phyloP scores from a whole-genome alignment of 2,113 vertebrate genomes.

The Corvus cornix region DNA sequence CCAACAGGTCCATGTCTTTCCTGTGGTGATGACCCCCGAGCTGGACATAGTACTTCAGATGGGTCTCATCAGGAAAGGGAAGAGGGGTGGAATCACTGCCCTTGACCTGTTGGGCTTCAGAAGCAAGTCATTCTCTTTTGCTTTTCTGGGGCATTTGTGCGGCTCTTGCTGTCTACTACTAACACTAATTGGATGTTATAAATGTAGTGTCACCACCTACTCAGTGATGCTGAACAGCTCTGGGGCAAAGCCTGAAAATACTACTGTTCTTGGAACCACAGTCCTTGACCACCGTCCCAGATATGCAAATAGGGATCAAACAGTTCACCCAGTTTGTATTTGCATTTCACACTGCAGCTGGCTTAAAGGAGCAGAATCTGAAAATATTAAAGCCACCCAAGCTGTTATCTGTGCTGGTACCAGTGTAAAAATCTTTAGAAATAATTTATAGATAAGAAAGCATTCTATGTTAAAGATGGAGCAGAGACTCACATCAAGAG shows the following conservation, averaged over 20 bases:
- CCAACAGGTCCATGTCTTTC: background rate
- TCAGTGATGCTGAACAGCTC: background rate
- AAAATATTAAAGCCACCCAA: background rate
- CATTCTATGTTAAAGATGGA: background rate
- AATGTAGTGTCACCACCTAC: background rate
- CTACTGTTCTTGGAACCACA: background rate
- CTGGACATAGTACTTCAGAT: background rate
- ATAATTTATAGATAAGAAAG: background rate
- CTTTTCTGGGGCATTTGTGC: background rate
- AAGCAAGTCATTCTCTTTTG: background rate
- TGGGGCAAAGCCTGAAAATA: background rate
- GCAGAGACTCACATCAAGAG: fast-evolving
- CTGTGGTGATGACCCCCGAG: background rate
- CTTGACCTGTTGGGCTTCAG: background rate
- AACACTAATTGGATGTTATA: background rate
- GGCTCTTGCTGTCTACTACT: background rate
- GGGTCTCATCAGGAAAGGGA: background rate
- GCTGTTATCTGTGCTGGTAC: background rate
- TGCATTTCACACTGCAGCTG: background rate
- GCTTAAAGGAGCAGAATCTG: background rate
- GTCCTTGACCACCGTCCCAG: background rate
- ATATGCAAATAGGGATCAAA: background rate
- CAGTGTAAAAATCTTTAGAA: background rate
- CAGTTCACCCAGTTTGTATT: background rate
- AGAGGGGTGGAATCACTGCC: background rate